phyloP scores from a whole-genome alignment of 1,140 invertebrate species.

The Rhizoglyphus robini region DNA sequence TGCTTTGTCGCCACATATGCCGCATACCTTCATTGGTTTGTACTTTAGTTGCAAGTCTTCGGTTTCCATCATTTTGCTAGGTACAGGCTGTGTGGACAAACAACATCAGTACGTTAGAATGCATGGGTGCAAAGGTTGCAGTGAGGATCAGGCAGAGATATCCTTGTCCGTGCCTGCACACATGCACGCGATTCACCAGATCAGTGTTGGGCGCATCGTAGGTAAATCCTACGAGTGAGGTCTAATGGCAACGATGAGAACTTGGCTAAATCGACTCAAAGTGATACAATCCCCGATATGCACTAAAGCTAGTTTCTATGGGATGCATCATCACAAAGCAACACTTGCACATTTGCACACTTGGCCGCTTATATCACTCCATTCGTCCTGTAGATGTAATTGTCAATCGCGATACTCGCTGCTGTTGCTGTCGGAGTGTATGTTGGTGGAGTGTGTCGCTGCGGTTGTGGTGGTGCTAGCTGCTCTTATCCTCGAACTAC shows the following conservation, averaged over 20 bases:
- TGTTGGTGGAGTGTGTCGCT: not conserved
- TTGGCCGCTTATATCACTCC: not conserved
- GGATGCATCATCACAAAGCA: too few relatives aligned
- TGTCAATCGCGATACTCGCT: not conserved
- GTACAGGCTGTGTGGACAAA: too few relatives aligned
- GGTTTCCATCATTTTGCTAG: not conserved
- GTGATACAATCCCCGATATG: too few relatives aligned
- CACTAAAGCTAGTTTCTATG: not conserved
- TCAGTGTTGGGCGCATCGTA: not conserved
- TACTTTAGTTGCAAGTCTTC: not conserved
- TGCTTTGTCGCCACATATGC: slow-evolving; percentile 20
- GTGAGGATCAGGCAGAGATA: too few relatives aligned
- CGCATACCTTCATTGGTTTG: slow-evolving; percentile 9
- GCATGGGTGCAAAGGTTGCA: not conserved
- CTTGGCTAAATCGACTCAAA: too few relatives aligned
- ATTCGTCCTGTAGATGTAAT: not conserved
- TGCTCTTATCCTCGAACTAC: not conserved
- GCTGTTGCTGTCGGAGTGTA: not conserved
- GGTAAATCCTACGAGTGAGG: not conserved
- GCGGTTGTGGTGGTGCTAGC: not conserved
- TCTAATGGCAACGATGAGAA: too few relatives aligned
- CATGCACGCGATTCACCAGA: not conserved
- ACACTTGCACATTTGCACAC: too few relatives aligned
- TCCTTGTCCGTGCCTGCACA: too few relatives aligned
- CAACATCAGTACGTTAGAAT: not conserved